phyloP scores from a whole-genome alignment of 1,140 invertebrate species.

The Ruditapes philippinarum region DNA sequence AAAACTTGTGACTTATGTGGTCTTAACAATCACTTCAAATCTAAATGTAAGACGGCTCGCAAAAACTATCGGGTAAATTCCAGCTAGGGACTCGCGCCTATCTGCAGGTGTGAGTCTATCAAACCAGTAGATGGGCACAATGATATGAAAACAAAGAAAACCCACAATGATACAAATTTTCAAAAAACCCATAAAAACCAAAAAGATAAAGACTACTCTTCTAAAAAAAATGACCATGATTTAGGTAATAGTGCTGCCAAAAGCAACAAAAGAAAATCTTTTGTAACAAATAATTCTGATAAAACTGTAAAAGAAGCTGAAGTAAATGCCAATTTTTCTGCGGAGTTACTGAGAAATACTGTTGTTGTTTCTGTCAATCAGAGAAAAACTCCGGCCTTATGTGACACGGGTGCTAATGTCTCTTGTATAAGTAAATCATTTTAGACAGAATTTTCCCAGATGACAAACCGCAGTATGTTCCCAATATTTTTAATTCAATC shows the following conservation, averaged over 20 bases:
- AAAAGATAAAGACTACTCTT: too few relatives aligned
- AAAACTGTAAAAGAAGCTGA: background rate
- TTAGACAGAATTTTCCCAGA: background rate
- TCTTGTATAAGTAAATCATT: slow-evolving; percentile 10
- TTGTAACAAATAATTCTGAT: background rate
- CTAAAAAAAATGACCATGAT: background rate
- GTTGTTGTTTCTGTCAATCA: slow-evolving; percentile 4
- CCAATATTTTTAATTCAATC: background rate
- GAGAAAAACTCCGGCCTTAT: slow-evolving; percentile 10
- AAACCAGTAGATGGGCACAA: background rate
- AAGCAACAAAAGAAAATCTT: background rate
- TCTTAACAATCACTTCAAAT: background rate
- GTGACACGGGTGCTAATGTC: slow-evolving; percentile 36
- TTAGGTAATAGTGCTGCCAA: background rate
- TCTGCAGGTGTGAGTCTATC: background rate
- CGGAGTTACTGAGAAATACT: slow-evolving; percentile 6
- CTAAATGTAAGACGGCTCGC: background rate
- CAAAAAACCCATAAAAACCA: too few relatives aligned
- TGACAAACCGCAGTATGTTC: background rate
- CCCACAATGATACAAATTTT: background rate
- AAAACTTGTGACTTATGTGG: background rate
- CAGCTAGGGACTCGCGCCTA: background rate
- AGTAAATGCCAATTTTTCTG: slow-evolving; percentile 41
- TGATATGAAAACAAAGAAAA: background rate
- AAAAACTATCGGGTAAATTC: background rate